A percentile compares a stretch with the other conserved stretches of the same genome.
These are phyloP conservation scores for Actinostola sp. DNA, from an alignment of 92 coral and sea anemone species.

Conservation along the genomic window DNA sequence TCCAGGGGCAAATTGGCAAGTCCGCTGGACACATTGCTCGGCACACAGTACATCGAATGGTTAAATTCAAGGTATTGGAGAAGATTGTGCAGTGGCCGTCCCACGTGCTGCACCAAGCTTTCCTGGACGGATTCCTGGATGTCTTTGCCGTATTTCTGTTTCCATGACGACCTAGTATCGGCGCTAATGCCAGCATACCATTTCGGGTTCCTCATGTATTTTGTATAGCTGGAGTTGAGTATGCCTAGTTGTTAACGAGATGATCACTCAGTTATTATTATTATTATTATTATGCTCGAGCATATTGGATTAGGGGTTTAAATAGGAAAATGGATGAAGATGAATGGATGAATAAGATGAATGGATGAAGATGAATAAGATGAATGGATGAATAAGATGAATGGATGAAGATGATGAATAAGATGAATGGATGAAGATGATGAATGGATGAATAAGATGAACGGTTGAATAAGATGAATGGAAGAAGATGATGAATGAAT, in stretches of 20 bases:
- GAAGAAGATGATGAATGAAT: no score
- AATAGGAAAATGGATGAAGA: no score
- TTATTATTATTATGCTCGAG: background rate
- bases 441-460: no score
- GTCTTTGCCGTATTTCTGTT: conserved; percentile 37
- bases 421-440: no score
- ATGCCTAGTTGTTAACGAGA: conserved; percentile 8
- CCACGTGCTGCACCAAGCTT: conserved; percentile 74
- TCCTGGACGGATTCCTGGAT: conserved; percentile 60
- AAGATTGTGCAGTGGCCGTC: conserved; percentile 74
- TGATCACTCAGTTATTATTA: background rate
- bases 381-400: no score
- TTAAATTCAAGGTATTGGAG: conserved; percentile 69
- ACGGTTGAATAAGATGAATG: no score
- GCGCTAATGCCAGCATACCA: conserved; percentile 48
- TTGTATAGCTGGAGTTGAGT: conserved; percentile 40
- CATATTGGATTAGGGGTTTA: no score
- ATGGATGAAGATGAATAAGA: no score
- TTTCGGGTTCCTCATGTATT: conserved; percentile 60
- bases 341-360: no score
- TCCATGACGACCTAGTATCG: conserved; percentile 61
- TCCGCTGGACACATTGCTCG: conserved; percentile 92
- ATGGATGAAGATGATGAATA: no score
- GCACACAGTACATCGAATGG: conserved; percentile 85
- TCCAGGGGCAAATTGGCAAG: conserved; percentile 83